A percentile compares a stretch with the other conserved stretches of the same genome.
These are phyloP conservation scores for Platanista minor DNA, from an alignment of 2,113 vertebrate species.

Conservation along the genomic window DNA sequence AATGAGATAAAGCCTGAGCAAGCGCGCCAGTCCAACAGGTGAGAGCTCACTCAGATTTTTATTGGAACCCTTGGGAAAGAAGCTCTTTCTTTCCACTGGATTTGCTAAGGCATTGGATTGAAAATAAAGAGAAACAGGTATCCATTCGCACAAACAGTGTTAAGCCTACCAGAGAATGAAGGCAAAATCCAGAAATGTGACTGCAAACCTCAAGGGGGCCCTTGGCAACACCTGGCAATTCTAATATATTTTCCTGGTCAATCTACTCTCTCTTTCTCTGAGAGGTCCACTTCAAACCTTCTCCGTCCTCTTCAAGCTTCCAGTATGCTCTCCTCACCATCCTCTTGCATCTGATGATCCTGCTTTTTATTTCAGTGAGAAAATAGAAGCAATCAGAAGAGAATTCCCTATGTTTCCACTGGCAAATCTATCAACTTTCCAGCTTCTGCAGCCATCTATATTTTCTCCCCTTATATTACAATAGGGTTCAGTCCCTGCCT, in stretches of 20 bases:
- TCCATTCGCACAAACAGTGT: neutral
- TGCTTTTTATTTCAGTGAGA: slow-evolving; percentile 4
- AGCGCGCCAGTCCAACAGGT: neutral
- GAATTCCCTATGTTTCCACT: neutral
- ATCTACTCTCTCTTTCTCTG: neutral
- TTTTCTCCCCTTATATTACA: neutral
- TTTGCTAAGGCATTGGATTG: neutral
- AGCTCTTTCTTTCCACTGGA: neutral
- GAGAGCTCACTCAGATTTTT: neutral
- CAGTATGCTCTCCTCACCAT: neutral
- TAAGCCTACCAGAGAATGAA: neutral
- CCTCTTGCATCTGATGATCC: neutral
- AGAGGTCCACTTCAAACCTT: neutral
- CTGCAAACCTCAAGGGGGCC: neutral
- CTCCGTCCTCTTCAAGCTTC: neutral
- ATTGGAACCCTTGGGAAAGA: neutral
- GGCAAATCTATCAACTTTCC: neutral
- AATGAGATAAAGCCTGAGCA: neutral
- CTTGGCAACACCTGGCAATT: neutral
- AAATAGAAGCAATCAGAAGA: neutral
- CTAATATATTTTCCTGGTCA: neutral
- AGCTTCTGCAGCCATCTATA: neutral
- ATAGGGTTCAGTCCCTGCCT: neutral
- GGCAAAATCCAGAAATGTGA: neutral
- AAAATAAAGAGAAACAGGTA: neutral